Evolutionary conservation across 2,797 vertebrate genomes (phyloP), one percentile per base, ranked within the genome.

Genomic region (Diplodus puntazzo): DNA sequence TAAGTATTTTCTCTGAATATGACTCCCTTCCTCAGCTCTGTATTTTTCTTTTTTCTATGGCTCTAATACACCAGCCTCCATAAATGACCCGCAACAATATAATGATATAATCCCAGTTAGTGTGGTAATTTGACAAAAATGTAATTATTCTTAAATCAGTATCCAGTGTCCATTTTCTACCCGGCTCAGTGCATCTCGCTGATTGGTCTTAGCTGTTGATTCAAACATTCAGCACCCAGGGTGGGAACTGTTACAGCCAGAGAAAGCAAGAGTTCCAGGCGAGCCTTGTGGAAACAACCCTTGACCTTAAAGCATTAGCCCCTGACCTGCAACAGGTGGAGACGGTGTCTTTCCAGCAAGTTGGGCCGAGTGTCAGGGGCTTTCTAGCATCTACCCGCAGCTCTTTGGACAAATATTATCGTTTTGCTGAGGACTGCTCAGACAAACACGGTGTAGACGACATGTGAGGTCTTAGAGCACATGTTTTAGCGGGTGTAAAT

Each of bases 341-440:
- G 93, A 92, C 86, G 52, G 87, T 95, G 95, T 96, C 94, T 89
- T 85, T 89, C 49, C 84, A 91, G 82, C 75, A 65, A 87, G 81
- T 85, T n/a, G 62, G 80, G 84, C 91, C 80, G 85, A 92, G 92
- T 85, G 88, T 89, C 87, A 85, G 87, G 82, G 87, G 78, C 84
- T 83, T 79, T 87, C 88, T 62, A 87, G 87, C 90, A 86, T 83
- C 88, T 76, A 78, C 83, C 90, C 88, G 69, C 77, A 50, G 79
- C 91, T 90, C 85, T 82, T 84, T 87, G 79, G 86, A 91, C 92
- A 95, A 96, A 96, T 96, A 96, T 96, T 96, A 95, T 95, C 93
- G 84, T 95, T 95, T 92, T 90, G 85, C 72, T 14, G 88, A 90
- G 90, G 89, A 82, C 77, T 60, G 70, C 87, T 94, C 88, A 83